Evolutionary conservation across 1,140 invertebrate species (phyloP), one percentile per base, ranked within the genome.

Genomic region (Heliconius nattereri): DNA sequence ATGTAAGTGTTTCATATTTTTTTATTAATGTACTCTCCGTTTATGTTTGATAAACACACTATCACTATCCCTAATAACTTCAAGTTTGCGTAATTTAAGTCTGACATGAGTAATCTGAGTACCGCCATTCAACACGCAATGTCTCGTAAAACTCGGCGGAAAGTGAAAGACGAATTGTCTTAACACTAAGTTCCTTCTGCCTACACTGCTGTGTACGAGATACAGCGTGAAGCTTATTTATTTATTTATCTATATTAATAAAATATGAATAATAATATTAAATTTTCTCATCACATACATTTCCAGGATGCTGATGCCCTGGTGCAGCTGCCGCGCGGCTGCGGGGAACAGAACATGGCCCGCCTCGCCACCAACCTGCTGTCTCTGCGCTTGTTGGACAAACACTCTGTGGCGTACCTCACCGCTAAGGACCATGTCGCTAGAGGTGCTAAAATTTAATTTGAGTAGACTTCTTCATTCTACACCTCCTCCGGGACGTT

Each of bases 331-430:
- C 96, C 96, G 0, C 95, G 95, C 70, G 96, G 96, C 2, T 98
- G 97, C 86, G 97, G 97, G 0, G 98, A 98, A 86, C 98, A 98
- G 91, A 98, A 98, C 90, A 97, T 98, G 97, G 94, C 97, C 8
- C 95, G 97, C 11, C 96, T 98, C 32, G 97, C 97, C 6, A 97
- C 97, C 1, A 97, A 97, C 86, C 95, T 98, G 79, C 96, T 97
- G 76, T 96, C 98, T 3, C 89, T 97, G 49, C 89, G 95, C 7
- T 97, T 97, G 81, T 88, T 97, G 57, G 92, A 95, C 26, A 90
- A 94, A 0, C 95, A 29, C 7, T 84, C 86, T 1, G 75, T 86
- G 2, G 82, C 85, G 0, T 84, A 85, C 2, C 54, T 83, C 1
- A 71, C 73, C 0, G 89, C 89, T 0, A 85, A 70, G 73, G 87